Conservation (phyloP, 2,888 invertebrate species). For the Leucoma salicis region DNA sequence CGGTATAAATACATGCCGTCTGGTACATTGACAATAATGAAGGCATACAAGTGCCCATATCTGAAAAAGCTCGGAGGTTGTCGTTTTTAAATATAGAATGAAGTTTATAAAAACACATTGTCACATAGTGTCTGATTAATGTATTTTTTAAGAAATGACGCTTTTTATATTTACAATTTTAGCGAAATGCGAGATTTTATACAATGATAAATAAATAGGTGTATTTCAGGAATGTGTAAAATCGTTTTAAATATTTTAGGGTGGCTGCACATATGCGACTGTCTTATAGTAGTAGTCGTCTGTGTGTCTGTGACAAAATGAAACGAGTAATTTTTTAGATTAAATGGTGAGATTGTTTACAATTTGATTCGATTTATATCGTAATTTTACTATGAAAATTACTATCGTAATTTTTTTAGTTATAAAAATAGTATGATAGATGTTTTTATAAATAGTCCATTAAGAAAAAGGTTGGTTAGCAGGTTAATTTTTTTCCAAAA, state of each 20-base stretch:
- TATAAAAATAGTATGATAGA: too few relatives aligned
- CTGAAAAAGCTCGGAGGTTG: too few relatives aligned
- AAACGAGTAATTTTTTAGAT: too few relatives aligned
- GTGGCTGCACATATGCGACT: constrained; percentile 2
- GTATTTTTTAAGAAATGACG: constrained; percentile 5
- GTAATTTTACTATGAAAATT: too few relatives aligned
- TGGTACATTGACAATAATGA: too few relatives aligned
- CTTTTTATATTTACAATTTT: constrained; percentile 23
- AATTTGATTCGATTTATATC: constrained; percentile 29
- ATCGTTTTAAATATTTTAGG: constrained; percentile 26
- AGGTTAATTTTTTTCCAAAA: too few relatives aligned
- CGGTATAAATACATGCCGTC: too few relatives aligned
- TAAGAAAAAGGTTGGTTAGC: too few relatives aligned
- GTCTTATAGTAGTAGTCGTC: too few relatives aligned
- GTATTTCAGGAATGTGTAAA: constrained; percentile 35
- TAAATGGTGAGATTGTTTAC: constrained; percentile 24
- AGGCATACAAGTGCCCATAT: too few relatives aligned
- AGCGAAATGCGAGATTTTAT: constrained; percentile 14
- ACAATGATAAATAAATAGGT: constrained; percentile 19
- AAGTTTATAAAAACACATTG: constrained; percentile 1
- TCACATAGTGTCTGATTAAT: neutral
- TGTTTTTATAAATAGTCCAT: too few relatives aligned
- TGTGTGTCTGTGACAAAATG: neutral
- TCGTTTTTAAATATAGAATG: neutral
- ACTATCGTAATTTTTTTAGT: too few relatives aligned